Conservation (phyloP, 2,113 vertebrate species). For the Peromyscus polionotus region DNA sequence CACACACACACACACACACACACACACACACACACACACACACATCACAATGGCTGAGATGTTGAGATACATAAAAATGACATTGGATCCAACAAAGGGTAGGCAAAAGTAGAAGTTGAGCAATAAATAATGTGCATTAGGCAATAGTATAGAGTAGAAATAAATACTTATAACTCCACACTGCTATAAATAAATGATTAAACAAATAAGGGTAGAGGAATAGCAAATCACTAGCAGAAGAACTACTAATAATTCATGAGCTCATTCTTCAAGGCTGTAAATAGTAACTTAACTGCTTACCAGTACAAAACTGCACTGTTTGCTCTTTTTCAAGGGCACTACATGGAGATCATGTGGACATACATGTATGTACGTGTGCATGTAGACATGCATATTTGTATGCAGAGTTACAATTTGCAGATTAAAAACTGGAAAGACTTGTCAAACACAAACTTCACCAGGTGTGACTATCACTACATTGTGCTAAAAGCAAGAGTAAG, state of each 20-base stretch:
- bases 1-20: not conserved
- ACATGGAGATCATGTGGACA: not conserved
- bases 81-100: not conserved
- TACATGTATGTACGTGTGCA: not conserved
- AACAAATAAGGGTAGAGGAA: not conserved
- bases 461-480: not conserved
- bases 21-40: not conserved
- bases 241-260: not conserved
- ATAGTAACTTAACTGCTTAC: not conserved
- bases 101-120: not conserved
- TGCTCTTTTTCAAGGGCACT: not conserved
- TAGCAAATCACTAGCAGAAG: not conserved
- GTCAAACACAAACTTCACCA: not conserved
- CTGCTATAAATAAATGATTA: not conserved
- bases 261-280: not conserved
- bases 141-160: conserved; percentile 6
- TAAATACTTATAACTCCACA: not conserved
- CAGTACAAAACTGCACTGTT: not conserved
- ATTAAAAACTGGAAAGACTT: not conserved
- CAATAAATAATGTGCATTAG: not conserved
- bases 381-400: not conserved
- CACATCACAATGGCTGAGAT: not conserved
- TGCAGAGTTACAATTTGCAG: not conserved
- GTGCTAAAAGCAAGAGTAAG: not conserved
- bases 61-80: not conserved